Conservation (phyloP, 2,888 invertebrate species). For the Sepiola atlantica region DNA sequence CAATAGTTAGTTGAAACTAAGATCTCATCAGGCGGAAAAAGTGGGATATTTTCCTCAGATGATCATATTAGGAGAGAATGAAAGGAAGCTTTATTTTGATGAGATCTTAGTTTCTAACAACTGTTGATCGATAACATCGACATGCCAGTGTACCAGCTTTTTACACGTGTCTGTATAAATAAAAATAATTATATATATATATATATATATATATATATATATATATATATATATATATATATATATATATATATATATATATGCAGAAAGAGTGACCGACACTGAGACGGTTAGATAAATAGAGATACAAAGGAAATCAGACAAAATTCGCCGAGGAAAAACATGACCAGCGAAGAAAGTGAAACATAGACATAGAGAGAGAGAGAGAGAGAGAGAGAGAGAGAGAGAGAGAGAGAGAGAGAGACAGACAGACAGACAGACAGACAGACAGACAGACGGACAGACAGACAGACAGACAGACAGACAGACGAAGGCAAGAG, state of each 20-base stretch:
- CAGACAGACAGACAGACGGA: too few species aligned
- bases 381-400: not conserved
- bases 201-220: constrained; percentile 36
- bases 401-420: not conserved
- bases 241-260: not conserved
- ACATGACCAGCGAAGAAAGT: not conserved
- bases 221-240: constrained; percentile 43
- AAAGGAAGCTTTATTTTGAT: too few species aligned
- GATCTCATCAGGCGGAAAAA: too few species aligned
- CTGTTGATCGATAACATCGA: too few species aligned
- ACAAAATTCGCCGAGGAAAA: not conserved
- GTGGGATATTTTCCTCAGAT: too few species aligned
- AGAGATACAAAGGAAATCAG: not conserved
- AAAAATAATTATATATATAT: constrained; percentile 46
- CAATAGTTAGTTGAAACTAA: too few species aligned
- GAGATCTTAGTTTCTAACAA: too few species aligned
- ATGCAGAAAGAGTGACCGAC: not conserved
- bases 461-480: not conserved
- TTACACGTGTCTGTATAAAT: constrained; percentile 32
- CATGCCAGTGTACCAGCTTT: too few species aligned
- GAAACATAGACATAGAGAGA: not conserved
- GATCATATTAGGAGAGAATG: too few species aligned
- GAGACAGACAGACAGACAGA: not conserved
- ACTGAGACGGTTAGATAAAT: not conserved
- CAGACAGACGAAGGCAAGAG: not conserved